Evolutionary conservation across 2,888 invertebrate species (phyloP), one percentile per base, ranked within the genome.

Genomic region (Dynastes tityus): DNA sequence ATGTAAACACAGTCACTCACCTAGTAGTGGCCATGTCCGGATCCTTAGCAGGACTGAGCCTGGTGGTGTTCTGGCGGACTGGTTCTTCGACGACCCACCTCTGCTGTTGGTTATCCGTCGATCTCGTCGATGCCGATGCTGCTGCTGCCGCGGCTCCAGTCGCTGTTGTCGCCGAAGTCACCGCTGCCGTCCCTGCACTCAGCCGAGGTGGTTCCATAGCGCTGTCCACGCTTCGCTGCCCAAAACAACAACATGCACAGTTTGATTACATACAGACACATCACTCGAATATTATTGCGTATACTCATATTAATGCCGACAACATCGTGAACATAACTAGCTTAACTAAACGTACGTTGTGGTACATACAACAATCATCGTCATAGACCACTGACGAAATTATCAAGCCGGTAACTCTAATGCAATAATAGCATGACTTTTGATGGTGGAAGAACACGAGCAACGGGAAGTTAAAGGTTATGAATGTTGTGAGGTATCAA

Each of bases 31-130:
- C 82, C 85, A 86, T 89, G 83, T 87, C 87, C 83, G 88, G 84
- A 84, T 90, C 89, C 85, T 88, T 86, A 84, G 88, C 88, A 80
- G 90, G 89, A 89, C 90, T 90, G 88, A 89, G 85, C 83, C 89
- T 86, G 64, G 81, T 80, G 71, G 79, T 79, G 73, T 77, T 63
- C 87, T 84, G 81, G 82, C 86, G 85, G 86, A 87, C 87, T 82
- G 89, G 88, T 87, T 89, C 90, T 84, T 87, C 88, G 74, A 85
- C 86, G 79, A 82, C 80, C 83, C 83, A 84, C 80, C 79, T 64
- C 80, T 83, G 82, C 80, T 81, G 65, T 67, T 67, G 78, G 77
- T 67, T 78, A 80, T 81, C 79, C 71, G 73, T 77, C 16, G 78
- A 78, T 71, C 79, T 79, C 40, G 58, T 61, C 45, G 73, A 55